Base-by-base conservation (phyloP, 2,888 invertebrate species). In the Nasonovia ribisnigri region DNA sequence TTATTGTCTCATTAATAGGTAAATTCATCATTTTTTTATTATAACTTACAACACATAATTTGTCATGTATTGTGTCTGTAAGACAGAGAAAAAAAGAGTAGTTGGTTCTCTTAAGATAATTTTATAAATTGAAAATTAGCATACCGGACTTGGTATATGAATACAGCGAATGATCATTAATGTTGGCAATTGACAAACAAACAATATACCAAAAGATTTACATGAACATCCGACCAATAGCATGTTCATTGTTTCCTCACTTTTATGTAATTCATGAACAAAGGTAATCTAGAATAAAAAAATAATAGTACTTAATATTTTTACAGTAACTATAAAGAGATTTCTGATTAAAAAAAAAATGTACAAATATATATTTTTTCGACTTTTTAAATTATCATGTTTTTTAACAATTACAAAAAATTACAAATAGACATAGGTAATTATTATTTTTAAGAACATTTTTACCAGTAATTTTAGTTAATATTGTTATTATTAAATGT, bases 91-190 rank as follows among this genome's bases (percentile, higher is more conserved):
- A 1, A 77, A 1, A 6, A 20, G 36, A 5, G 20, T 20, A 77
- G 36, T 77, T 2, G 36, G 20, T 10, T 16, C 36, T 77, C 77
- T 29, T 57, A 87, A 87, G n/a, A n/a, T 57, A 57, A 89, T 60
- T 57, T 1, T 26, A 43, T 86, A 57, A 86, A 43, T n/a, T 57
- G 36, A 88, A 88, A 20, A 67, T 67, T 88, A 88, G 11, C 87
- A 42, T 90, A 93, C 93, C 10, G 90, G 48, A 60, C 51, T 67
- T 48, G 93, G 93, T 51, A 87, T 10, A 11, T 93, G 90, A 51
- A 93, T 93, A 51, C 93, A 93, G 5, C 93, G 93, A 46, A 93
- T 48, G 36, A 84, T 93, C 26, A 51, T 90, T n/a, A 93, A 90
- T 42, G 93, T 90, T 36, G 93, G 90, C 0, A 93, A 86, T n/a